Conservation (phyloP, 2,888 invertebrate genomes). For the Oligia fasciuncula region DNA sequence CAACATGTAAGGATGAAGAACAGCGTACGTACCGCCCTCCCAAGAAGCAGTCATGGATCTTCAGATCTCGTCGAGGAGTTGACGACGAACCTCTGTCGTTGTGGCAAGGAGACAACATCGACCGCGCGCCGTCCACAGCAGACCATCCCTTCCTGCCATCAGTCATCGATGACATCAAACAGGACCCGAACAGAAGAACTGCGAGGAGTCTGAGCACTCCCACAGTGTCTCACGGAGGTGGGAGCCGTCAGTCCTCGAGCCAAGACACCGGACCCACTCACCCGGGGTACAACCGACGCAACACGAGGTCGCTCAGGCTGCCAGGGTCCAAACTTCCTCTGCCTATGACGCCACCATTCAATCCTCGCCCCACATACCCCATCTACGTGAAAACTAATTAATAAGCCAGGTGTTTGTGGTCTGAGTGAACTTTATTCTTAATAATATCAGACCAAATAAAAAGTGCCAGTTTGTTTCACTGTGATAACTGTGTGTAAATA, state of each 20-base stretch:
- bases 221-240: slow-evolving; percentile 26
- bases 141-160: slow-evolving; percentile 45
- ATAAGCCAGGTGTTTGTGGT: not conserved
- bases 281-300: slow-evolving; percentile 55
- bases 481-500: not conserved
- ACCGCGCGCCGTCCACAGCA: slow-evolving; percentile 32
- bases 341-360: slow-evolving; percentile 50
- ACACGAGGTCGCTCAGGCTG: slow-evolving; percentile 44
- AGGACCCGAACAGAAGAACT: slow-evolving; percentile 40
- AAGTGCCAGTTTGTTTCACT: not conserved
- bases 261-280: slow-evolving; percentile 48
- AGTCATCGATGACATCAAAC: slow-evolving; percentile 40
- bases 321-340: slow-evolving; percentile 41
- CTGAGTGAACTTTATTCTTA: not conserved
- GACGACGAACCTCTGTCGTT: slow-evolving; percentile 31
- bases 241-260: slow-evolving; percentile 27
- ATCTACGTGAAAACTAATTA: slow-evolving; percentile 21
- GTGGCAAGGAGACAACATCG: slow-evolving; percentile 37
- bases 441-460: not conserved
- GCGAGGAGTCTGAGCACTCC: slow-evolving; percentile 46
- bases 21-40: slow-evolving; percentile 47
- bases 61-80: slow-evolving; percentile 33
- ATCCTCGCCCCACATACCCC: slow-evolving; percentile 42
- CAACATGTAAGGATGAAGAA: slow-evolving; percentile 30
- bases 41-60: not conserved